phyloP scores from a whole-genome alignment of 2,888 invertebrate species.

The Norana najaformis region DNA sequence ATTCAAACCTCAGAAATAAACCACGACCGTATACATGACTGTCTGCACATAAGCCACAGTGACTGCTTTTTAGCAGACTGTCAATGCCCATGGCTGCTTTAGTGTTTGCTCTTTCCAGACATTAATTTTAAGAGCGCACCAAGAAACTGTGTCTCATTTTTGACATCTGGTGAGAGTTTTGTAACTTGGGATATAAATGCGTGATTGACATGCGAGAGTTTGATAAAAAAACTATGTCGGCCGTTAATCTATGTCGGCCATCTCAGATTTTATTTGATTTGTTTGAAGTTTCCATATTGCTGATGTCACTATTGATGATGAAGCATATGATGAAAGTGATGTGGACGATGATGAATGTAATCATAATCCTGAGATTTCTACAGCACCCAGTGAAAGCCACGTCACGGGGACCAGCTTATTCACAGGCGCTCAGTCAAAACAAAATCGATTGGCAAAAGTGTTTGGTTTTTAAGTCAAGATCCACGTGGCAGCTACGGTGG shows the following conservation, averaged over 20 bases:
- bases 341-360: too few relatives aligned
- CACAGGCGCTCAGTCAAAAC: too few relatives aligned
- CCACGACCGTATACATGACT: too few relatives aligned
- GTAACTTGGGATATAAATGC: not conserved
- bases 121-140: not conserved
- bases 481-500: too few relatives aligned
- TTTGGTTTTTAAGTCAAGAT: too few relatives aligned
- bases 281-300: not conserved
- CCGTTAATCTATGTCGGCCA: too few relatives aligned
- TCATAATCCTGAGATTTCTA: too few relatives aligned
- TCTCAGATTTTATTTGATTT: not conserved
- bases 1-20: too few relatives aligned
- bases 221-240: not conserved
- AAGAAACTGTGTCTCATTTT: not conserved
- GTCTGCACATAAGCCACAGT: not conserved
- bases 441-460: too few relatives aligned
- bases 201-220: not conserved
- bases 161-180: not conserved
- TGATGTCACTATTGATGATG: too few relatives aligned
- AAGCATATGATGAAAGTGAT: not conserved
- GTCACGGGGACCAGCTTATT: too few relatives aligned
- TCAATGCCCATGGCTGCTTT: not conserved
- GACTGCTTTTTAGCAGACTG: not conserved
- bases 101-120: not conserved
- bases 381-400: too few relatives aligned